These are phyloP conservation scores for Deilephila porcellus DNA, from an alignment of 2,888 invertebrate species.

Conservation along the genomic window DNA sequence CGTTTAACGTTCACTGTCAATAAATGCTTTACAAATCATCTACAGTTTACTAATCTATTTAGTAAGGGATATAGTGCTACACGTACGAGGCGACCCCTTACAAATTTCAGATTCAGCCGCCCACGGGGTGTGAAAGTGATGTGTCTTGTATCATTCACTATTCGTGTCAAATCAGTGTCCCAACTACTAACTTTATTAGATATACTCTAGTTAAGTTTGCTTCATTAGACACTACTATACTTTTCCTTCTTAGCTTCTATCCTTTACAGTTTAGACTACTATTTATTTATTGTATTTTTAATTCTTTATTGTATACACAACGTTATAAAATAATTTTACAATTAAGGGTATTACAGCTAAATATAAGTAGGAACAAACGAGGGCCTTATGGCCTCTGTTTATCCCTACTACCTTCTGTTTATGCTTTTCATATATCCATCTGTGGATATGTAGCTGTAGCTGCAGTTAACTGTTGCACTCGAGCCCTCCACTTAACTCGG, in stretches of 20 bases:
- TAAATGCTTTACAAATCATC: background rate
- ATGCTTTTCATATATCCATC: too few species aligned
- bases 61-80: background rate
- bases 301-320: too few species aligned
- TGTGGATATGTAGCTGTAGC: slow-evolving; percentile 44
- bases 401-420: too few species aligned
- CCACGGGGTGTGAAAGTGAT: slow-evolving; percentile 9
- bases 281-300: too few species aligned
- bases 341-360: too few species aligned
- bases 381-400: too few species aligned
- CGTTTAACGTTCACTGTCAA: too few species aligned
- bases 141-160: background rate
- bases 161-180: slow-evolving; percentile 3
- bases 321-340: too few species aligned
- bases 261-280: too few species aligned
- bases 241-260: too few species aligned
- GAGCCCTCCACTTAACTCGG: too few species aligned
- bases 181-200: background rate
- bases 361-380: too few species aligned
- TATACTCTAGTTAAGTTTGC: background rate
- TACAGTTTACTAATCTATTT: background rate
- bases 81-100: background rate
- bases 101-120: background rate
- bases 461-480: slow-evolving; percentile 41
- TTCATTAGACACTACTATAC: background rate